Evolutionary conservation across 2,888 invertebrate species (phyloP).

Genomic region (Eupeodes latifasciatus): DNA sequence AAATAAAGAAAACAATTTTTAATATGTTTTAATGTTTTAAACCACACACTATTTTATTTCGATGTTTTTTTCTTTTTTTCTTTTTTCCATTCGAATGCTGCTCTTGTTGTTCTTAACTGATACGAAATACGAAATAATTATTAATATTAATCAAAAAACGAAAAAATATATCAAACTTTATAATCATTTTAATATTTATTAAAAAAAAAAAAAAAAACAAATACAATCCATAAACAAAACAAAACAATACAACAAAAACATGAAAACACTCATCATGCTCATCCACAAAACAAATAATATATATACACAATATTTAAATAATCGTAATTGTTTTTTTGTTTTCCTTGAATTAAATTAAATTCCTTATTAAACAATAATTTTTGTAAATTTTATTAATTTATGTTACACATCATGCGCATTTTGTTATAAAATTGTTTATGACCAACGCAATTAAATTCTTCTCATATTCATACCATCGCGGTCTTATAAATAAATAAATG

Average conservation of each 20-base stretch:
- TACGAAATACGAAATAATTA: constrained; percentile 58
- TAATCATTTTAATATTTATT: constrained; percentile 58
- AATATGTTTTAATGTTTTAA: constrained; percentile 62
- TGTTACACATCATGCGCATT: constrained; percentile 39
- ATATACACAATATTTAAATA: constrained; percentile 27
- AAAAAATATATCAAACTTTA: constrained; percentile 63
- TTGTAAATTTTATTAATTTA: constrained; percentile 50
- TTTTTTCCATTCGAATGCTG: constrained; percentile 79
- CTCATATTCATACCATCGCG: constrained; percentile 60
- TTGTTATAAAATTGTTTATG: constrained; percentile 52
- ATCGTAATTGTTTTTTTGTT: constrained; percentile 41
- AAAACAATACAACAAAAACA: constrained; percentile 1
- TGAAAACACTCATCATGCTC: constrained; percentile 50
- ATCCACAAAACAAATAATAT: constrained; percentile 62
- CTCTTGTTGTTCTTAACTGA: constrained; percentile 77
- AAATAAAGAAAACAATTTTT: constrained; percentile 58
- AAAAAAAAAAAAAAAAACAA: constrained; percentile 49
- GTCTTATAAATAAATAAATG: constrained; percentile 32
- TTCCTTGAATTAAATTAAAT: neutral
- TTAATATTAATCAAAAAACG: constrained; percentile 68
- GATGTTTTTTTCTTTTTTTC: constrained; percentile 78
- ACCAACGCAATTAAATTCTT: constrained; percentile 35
- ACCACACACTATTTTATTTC: constrained; percentile 78
- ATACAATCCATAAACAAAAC: neutral
- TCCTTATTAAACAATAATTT: constrained; percentile 35